phyloP scores from a whole-genome alignment of 2,113 vertebrate genomes.

The rat (Rattus norvegicus) region GRCr8 NC_086022.1:41153001-41153500 shows the following conservation, averaged over 20 bases:
- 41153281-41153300: neutral
- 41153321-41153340: neutral
- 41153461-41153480: slow-evolving; percentile 10
- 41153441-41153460: neutral
- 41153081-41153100: neutral
- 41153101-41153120: neutral
- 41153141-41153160: neutral
- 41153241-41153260: neutral
- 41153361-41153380: neutral
- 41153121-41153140: neutral
- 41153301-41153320: neutral
- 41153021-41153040: accelerated
- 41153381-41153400: neutral
- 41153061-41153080: neutral
- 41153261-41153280: neutral
- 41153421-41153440: neutral
- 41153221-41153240: neutral
- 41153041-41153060: neutral
- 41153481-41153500: neutral
- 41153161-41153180: neutral
- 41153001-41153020: neutral
- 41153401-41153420: neutral
- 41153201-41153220: neutral
- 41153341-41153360: neutral
- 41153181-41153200: neutral